phyloP scores from a whole-genome alignment of 2,888 invertebrate genomes.

The Napeogenes inachia region DNA sequence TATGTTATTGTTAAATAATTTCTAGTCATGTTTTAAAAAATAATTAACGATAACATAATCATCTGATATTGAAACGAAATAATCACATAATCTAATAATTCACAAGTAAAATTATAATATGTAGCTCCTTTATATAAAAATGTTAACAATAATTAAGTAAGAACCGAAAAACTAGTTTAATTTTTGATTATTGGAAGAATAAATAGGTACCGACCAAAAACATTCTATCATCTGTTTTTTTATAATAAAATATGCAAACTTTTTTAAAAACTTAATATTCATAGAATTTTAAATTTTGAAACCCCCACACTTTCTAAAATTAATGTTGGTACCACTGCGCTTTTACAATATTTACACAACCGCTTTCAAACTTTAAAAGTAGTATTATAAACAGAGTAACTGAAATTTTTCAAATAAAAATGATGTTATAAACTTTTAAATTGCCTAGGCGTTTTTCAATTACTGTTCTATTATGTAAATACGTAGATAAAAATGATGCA shows the following conservation, averaged over 20 bases:
- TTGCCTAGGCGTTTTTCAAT: conserved; percentile 27
- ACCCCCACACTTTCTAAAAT: conserved; percentile 43
- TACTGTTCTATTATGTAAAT: conserved; percentile 28
- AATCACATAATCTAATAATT: no score
- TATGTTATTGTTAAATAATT: conserved; percentile 19
- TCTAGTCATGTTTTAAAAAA: conserved; percentile 38
- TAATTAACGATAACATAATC: conserved; percentile 32
- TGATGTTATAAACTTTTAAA: conserved; percentile 34
- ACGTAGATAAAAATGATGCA: conserved; percentile 58
- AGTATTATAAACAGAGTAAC: conserved; percentile 38
- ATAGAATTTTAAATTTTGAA: conserved; percentile 49
- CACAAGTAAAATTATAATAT: no score
- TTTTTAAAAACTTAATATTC: conserved; percentile 41
- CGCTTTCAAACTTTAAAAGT: conserved; percentile 48
- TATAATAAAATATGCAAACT: conserved; percentile 54
- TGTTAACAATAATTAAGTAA: no score
- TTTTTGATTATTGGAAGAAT: no score
- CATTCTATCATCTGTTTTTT: conserved; percentile 38
- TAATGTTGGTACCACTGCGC: conserved; percentile 55
- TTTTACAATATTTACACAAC: conserved; percentile 51
- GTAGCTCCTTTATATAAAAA: no score
- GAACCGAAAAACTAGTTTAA: no score
- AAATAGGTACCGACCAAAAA: no score
- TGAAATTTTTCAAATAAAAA: conserved; percentile 42
- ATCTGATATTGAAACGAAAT: conserved; percentile 55